Conservation (phyloP, 2,797 vertebrate species). For the Acanthurus lineatus region DNA sequence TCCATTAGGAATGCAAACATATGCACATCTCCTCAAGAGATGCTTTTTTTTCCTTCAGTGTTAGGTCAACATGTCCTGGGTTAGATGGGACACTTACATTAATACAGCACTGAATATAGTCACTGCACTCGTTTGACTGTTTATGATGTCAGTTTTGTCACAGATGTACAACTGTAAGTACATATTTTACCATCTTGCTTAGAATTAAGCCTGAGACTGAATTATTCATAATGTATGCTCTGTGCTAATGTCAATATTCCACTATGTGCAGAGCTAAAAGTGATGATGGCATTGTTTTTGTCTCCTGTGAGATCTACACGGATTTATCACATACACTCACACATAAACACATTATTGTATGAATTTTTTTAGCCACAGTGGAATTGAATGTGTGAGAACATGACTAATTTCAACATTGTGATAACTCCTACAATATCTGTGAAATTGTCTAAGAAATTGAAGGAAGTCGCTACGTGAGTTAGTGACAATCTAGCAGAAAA, state of each 20-base stretch:
- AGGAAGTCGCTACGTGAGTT: slow-evolving; percentile 6
- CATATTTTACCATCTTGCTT: background rate
- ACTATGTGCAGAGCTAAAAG: background rate
- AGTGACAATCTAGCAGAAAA: slow-evolving; percentile 4
- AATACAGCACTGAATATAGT: background rate
- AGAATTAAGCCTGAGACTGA: background rate
- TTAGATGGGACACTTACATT: slow-evolving; percentile 6
- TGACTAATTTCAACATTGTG: slow-evolving; percentile 30
- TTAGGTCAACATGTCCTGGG: slow-evolving; percentile 25
- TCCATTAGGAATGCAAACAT: slow-evolving; percentile 46
- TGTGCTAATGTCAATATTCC: background rate
- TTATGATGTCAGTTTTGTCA: slow-evolving; percentile 1
- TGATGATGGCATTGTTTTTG: slow-evolving; percentile 1
- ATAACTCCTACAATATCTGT: slow-evolving; percentile 26
- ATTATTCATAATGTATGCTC: background rate
- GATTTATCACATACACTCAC: background rate
- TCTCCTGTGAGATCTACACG: background rate
- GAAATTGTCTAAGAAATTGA: slow-evolving; percentile 36
- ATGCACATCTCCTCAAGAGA: slow-evolving; percentile 36
- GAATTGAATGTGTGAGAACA: slow-evolving; percentile 36
- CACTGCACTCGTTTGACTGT: background rate
- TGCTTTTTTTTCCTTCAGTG: background rate
- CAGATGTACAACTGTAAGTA: background rate
- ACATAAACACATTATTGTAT: background rate
- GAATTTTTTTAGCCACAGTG: slow-evolving; percentile 18